phyloP scores from a whole-genome alignment of 1,140 invertebrate genomes.

The Parapsyche elsis region DNA sequence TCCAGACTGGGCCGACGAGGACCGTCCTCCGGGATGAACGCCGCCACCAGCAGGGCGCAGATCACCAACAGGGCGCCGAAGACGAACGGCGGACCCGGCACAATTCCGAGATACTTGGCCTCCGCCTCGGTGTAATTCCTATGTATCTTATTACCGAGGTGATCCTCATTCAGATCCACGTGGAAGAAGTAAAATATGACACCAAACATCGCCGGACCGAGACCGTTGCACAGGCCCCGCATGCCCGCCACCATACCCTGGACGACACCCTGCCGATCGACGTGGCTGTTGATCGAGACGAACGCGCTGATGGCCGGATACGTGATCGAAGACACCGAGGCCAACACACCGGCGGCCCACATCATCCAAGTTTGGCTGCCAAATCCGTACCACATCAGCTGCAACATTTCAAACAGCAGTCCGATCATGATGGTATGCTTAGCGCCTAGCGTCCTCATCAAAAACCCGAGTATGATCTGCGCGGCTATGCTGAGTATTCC shows the following conservation, averaged over 20 bases:
- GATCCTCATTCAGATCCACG: constrained; percentile 91
- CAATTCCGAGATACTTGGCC: constrained; percentile 71
- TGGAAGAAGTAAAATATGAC: constrained; percentile 99
- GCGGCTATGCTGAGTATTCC: constrained; percentile 96
- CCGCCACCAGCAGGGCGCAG: constrained; percentile 91
- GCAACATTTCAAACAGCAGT: constrained; percentile 95
- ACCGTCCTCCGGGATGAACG: constrained; percentile 86
- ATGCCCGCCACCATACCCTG: constrained; percentile 99
- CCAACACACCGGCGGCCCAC: constrained; percentile 97
- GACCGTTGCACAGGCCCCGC: constrained; percentile 91
- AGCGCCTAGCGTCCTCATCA: constrained; percentile 88
- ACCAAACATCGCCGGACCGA: constrained; percentile 96
- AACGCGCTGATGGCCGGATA: constrained; percentile 99
- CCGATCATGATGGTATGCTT: constrained; percentile 98
- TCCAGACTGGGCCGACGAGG: constrained; percentile 71
- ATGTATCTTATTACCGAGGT: constrained; percentile 60
- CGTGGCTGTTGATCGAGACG: constrained; percentile 95
- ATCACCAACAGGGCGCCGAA: constrained; percentile 97
- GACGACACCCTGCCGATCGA: constrained; percentile 97
- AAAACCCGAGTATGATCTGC: constrained; percentile 88
- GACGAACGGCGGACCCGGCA: constrained; percentile 99
- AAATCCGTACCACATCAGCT: constrained; percentile 97
- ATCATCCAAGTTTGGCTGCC: constrained; percentile 86
- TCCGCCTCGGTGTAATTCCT: constrained; percentile 58
- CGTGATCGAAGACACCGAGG: constrained; percentile 93